Evolutionary conservation across 2,113 vertebrate genomes (phyloP), one percentile per base, ranked within the genome.

Genomic region (Vidua macroura): DNA sequence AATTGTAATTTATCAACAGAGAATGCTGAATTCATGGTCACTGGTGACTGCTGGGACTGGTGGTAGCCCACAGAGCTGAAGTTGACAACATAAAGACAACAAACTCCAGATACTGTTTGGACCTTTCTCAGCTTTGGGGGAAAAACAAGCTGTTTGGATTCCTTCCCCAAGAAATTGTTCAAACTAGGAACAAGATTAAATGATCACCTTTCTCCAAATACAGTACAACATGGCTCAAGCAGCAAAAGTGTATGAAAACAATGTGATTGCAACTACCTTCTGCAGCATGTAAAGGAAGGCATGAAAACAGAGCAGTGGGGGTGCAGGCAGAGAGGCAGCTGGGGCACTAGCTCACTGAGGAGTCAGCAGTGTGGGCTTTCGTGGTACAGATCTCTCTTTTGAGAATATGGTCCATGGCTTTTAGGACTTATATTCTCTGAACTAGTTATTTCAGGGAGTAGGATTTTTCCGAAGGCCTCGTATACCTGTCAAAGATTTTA

Each of bases 1-100:
- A 96, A 93, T 56, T 37, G 73, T 56, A 86, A 95, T 96, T 90
- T 90, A 80, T 95, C 93, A 91, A 83, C 68, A 94, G 27, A 81
- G 85, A 91, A 90, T 59, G 87, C 51, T 67, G 64, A 95, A 96
- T 94, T 95, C 90, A 86, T 37, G 33, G 85, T 67, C 79, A 60
- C n/a, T 90, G 58, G 64, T 81, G 86, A 58, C 58, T 52, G 20
- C 69, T 60, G 73, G 53, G 72, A 76, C 79, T 80, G n/a, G 31
- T 81, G 72, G 82, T 56, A 90, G 52, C 82, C 78, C 69, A 64
- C 59, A 86, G 52, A 85, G 59, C 55, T 67, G 73, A 90, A 35
- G 28, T 0, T 75, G 49, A 55, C 70, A 88, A 52, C 59, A 64
- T 4, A 41, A 53, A 80, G 25, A 66, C 56, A 87, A 70, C 21